Evolutionary conservation across 2,888 invertebrate genomes (phyloP).

Genomic region (Anorthoa munda): DNA sequence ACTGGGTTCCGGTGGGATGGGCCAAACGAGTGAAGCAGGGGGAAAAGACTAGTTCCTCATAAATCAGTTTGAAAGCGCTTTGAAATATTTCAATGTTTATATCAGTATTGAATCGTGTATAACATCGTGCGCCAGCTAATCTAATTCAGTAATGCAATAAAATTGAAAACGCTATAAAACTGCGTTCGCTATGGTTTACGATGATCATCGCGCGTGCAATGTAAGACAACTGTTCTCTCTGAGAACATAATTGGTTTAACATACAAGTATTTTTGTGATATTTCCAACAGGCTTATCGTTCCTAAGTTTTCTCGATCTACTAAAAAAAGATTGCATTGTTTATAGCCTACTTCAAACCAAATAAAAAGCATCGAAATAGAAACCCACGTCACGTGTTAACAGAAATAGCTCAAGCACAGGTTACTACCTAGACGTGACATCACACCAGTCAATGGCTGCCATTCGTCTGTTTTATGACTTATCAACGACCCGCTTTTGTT

Average conservation of each 20-base stretch:
- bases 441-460: constrained; percentile 50
- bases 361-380: constrained; percentile 39
- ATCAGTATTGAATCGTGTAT: constrained; percentile 44
- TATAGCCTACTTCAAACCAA: constrained; percentile 7
- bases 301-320: not conserved
- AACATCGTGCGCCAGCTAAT: constrained; percentile 70
- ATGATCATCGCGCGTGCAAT: constrained; percentile 56
- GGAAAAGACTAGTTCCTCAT: not conserved
- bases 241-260: constrained; percentile 24
- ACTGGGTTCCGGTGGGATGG: too few relatives aligned
- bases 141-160: constrained; percentile 80
- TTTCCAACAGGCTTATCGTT: not conserved
- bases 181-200: constrained; percentile 68
- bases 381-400: constrained; percentile 37
- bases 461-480: constrained; percentile 49
- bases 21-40: not conserved
- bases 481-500: constrained; percentile 50
- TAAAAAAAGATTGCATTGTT: constrained; percentile 9
- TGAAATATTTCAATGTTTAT: constrained; percentile 46
- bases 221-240: constrained; percentile 63
- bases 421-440: constrained; percentile 44
- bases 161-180: constrained; percentile 80
- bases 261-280: not conserved
- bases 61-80: constrained; percentile 46
- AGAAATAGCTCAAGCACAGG: constrained; percentile 36